Evolutionary conservation across 2,888 invertebrate species (phyloP), one percentile per base, ranked within the genome.

Genomic region (Linnaemya tessellans): DNA sequence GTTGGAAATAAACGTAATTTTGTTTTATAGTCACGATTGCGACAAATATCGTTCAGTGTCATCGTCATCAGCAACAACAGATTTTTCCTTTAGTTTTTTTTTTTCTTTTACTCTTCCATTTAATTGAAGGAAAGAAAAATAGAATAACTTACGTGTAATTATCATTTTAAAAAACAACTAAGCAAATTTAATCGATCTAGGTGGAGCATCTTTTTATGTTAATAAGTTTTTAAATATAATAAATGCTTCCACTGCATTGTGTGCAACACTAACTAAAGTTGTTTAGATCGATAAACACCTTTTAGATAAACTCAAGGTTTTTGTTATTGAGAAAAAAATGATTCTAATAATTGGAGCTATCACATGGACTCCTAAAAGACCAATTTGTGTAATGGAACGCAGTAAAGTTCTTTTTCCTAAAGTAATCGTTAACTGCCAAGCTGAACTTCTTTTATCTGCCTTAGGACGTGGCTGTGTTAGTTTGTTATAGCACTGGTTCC

Each of bases 11-110:
- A 82, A 75, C 60, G 71, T 85, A 85, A 71, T 79, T 71, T 75
- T 35, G 49, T 82, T 75, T 75, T 62, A 70, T 65, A 82, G 85
- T 85, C 85, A 82, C 85, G 85, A 85, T 78, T 83, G 85, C 78
- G 82, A 80, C 82, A 85, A 85, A 82, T 82, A 80, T 80, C 71
- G 79, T 80, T 82, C 82, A 77, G 82, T 82, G 74, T 80, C 70
- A 70, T 85, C 56, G 25, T 62, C 80, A 43, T 22, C 77, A 68
- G 35, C 35, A 62, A 58, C 74, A 68, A 51, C 18, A 60, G 20
- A 60, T 38, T 18, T 18, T n/a, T 41, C n/a, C n/a, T n/a, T n/a
- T n/a, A n/a, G n/a, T n/a, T 41, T 43, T 1, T 30, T 43, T 30
- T 46, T 38, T 41, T 56, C 5, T 64, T 54, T 46, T 8, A 4